Evolutionary conservation across 2,113 vertebrate genomes (phyloP), one percentile per base, ranked within the genome.

Genomic region (Pristiophorus japonicus): DNA sequence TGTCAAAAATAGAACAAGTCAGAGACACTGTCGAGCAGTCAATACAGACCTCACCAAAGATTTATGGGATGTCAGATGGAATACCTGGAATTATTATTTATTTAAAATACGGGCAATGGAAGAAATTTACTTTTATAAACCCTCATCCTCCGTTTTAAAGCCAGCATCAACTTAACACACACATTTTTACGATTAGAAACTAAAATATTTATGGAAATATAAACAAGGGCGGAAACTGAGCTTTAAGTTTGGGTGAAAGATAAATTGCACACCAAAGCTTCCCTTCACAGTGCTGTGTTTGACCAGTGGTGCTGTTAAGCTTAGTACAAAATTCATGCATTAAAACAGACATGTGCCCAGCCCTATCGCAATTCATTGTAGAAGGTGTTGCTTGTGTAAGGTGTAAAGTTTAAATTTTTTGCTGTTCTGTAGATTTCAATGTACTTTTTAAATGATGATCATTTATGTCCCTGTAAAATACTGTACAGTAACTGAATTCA

Each of bases 401-500:
- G 7, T 38, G 11, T 92, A 63, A 92, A 38, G 27, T 92, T 92
- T 63, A 3, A 65, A 38, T 67, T 45, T 24, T 27, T 47, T 47
- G 24, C 92, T 67, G 62, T 67, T 65, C 7, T 94, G 65, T 67
- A 70, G 38, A 70, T 94, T 45, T 94, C 22, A 22, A 47, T 94
- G 65, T 38, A 27, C 45, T 51, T 45, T 90, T 73, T 6, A 22
- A 51, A 73, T 67, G 42, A 47, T 45, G 45, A 22, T 92, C 63
- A 94, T 73, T 70, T 70, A 70, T 16, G 45, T 51, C 66, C 18
- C 42, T 94, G n/a, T n/a, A 94, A 70, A 90, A 70, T 73, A 66
- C 66, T 94, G 91, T 94, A 94, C 65, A 94, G 93, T 70, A 47
- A 70, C 22, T 16, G 93, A 51, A 47, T 70, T 94, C 63, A 63